Evolutionary conservation across 2,113 vertebrate genomes (phyloP).

Genomic region (Arothron firmamentum): DNA sequence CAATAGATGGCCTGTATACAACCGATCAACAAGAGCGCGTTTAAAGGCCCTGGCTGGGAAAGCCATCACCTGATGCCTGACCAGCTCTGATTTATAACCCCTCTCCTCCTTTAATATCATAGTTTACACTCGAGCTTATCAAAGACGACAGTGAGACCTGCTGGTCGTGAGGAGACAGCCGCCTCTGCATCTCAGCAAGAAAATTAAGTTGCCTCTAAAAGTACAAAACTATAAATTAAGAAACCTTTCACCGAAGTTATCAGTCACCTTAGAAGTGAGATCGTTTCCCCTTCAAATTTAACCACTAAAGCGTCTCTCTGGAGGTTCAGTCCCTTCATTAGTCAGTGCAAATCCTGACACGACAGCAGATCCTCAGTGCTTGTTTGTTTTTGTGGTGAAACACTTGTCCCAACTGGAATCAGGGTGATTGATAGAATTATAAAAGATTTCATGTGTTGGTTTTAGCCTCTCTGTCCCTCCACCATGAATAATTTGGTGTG

Average conservation of each 20-base stretch:
- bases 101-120: constrained; percentile 17
- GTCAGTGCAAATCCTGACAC: no score
- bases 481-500: constrained; percentile 75
- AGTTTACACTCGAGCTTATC: constrained; percentile 14
- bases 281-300: no score
- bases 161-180: constrained; percentile 5
- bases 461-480: constrained; percentile 58
- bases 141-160: constrained; percentile 13
- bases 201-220: background rate
- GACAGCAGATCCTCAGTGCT: no score
- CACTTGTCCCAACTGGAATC: no score
- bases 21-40: constrained; percentile 5
- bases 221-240: background rate
- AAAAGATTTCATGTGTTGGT: constrained; percentile 58
- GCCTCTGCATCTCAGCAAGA: background rate
- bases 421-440: no score
- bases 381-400: no score
- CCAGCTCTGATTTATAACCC: constrained; percentile 59
- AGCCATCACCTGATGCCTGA: constrained; percentile 59
- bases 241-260: background rate
- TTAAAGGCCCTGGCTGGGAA: constrained; percentile 57
- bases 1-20: constrained; percentile 20
- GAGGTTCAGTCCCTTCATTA: no score
- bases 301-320: no score
- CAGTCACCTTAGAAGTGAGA: no score